Conservation (phyloP, 2,113 vertebrate genomes). For the Notothenia rossii region DNA sequence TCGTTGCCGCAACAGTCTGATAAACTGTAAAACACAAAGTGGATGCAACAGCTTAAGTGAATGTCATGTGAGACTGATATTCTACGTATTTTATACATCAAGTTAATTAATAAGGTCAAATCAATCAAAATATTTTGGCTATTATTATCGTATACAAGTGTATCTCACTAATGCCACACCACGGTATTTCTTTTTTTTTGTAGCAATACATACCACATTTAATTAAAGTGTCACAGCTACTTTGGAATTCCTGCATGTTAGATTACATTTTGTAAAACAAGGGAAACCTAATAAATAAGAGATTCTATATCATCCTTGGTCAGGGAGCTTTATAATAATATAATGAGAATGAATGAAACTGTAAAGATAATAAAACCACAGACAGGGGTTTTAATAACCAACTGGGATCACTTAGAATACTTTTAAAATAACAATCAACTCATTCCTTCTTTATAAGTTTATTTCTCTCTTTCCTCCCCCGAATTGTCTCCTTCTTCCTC, state of each 20-base stretch:
- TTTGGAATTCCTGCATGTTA: too few species aligned
- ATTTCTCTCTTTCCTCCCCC: constrained; percentile 33
- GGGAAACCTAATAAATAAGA: too few species aligned
- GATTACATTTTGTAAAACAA: too few species aligned
- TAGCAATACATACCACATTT: background rate
- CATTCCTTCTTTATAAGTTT: constrained; percentile 36
- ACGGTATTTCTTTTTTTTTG: background rate
- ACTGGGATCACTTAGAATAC: background rate
- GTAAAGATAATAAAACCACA: background rate
- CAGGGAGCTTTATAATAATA: background rate
- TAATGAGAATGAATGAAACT: background rate
- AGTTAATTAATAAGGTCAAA: background rate
- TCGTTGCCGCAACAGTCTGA: too few species aligned
- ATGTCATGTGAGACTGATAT: background rate
- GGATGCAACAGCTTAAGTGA: background rate
- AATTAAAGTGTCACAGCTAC: too few species aligned
- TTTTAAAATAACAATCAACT: constrained; percentile 22
- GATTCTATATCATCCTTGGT: background rate
- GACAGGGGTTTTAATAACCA: background rate
- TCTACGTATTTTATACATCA: background rate
- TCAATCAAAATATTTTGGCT: background rate
- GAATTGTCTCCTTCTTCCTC: constrained; percentile 17
- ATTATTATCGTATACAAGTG: background rate
- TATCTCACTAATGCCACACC: background rate
- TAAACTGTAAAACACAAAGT: too few species aligned